Evolutionary conservation across 2,113 vertebrate species (phyloP).

Genomic region (Scopus umbretta): DNA sequence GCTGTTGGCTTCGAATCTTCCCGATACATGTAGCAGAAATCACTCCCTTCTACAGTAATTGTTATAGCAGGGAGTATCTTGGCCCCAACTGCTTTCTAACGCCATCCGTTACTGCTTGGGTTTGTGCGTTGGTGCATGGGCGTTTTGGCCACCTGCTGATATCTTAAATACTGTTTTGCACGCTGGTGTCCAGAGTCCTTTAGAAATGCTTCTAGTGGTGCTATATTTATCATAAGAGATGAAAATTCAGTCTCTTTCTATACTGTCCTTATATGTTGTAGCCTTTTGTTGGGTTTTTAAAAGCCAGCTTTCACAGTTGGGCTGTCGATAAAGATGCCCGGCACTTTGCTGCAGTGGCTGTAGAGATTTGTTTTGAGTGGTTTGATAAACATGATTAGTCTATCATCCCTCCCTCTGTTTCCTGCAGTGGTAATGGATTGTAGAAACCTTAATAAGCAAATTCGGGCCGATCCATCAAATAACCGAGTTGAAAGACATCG

Average conservation of each 20-base stretch:
- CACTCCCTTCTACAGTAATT: background rate
- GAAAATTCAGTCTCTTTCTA: background rate
- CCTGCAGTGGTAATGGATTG: constrained; percentile 33
- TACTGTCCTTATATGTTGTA: background rate
- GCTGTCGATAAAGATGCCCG: background rate
- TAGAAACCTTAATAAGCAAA: constrained; percentile 44
- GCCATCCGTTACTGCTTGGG: background rate
- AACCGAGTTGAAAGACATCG: background rate
- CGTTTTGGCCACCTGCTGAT: background rate
- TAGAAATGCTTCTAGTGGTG: background rate
- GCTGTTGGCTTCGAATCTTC: background rate
- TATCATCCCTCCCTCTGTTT: background rate
- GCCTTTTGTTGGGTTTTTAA: background rate
- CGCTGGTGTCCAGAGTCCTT: background rate
- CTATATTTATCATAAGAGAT: background rate
- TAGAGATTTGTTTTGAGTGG: background rate
- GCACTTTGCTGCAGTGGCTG: background rate
- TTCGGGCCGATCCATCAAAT: constrained; percentile 29
- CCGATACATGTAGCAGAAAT: background rate
- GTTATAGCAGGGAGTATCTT: background rate
- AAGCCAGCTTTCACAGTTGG: background rate
- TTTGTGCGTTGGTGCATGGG: background rate
- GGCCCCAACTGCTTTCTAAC: background rate
- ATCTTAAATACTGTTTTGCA: background rate
- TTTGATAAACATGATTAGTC: constrained; percentile 27